A percentile compares a stretch with the other conserved stretches of the same genome.
Evolutionary conservation across 2,113 vertebrate genomes (phyloP).

Genomic region (Taurulus bubalis): DNA sequence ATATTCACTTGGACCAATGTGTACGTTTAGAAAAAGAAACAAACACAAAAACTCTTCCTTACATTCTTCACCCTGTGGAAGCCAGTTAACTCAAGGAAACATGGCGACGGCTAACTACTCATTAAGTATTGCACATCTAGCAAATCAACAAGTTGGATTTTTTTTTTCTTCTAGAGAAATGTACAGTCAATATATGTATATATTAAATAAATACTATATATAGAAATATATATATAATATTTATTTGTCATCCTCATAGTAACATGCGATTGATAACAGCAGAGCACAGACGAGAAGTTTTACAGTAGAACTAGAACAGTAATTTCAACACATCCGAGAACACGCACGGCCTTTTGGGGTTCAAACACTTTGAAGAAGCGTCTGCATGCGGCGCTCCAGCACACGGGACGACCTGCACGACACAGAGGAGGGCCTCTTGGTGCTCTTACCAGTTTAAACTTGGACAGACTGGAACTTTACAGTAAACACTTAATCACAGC

Average conservation of each 20-base stretch:
- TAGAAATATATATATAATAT: conserved; percentile 80
- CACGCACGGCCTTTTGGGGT: conserved; percentile 74
- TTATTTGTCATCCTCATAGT: conserved; percentile 70
- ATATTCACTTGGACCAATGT: conserved; percentile 45
- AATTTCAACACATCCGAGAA: conserved; percentile 70
- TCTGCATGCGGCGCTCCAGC: conserved; percentile 68
- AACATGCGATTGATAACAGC: conserved; percentile 85
- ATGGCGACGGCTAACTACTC: conserved; percentile 74
- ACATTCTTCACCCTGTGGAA: conserved; percentile 70
- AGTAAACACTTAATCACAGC: conserved; percentile 72
- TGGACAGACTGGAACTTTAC: conserved; percentile 74
- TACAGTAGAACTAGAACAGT: conserved; percentile 82
- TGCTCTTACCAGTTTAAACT: conserved; percentile 58
- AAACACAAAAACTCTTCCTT: conserved; percentile 23
- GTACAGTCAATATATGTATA: conserved; percentile 80
- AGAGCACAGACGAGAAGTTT: conserved; percentile 79
- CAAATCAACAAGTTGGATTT: conserved; percentile 78
- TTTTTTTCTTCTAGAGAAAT: conserved; percentile 75
- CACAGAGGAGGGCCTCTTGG: conserved; percentile 44
- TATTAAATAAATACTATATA: conserved; percentile 83
- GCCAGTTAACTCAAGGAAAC: conserved; percentile 52
- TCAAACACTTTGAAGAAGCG: conserved; percentile 66
- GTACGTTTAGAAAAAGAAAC: conserved; percentile 41
- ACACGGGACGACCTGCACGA: conserved; percentile 30
- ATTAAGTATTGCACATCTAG: conserved; percentile 84